Conservation (phyloP, 2,888 invertebrate species). For the Agrotis exclamationis region DNA sequence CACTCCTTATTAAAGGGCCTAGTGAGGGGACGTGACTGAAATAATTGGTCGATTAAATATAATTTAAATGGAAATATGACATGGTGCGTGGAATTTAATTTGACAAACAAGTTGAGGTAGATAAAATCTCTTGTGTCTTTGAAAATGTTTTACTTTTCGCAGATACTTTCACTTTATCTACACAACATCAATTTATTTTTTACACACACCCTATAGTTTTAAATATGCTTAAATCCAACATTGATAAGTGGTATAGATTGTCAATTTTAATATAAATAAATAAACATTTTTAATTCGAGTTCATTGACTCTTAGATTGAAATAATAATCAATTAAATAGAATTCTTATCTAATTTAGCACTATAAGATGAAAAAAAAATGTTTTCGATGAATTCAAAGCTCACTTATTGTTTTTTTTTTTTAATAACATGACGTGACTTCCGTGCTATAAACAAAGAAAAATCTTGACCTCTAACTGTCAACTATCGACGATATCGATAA, state of each 20-base stretch:
- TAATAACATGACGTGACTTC: fast-evolving
- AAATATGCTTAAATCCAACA: neutral
- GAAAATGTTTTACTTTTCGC: neutral
- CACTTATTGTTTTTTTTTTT: no score
- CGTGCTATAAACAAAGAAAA: neutral
- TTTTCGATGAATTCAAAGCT: neutral
- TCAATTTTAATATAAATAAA: neutral
- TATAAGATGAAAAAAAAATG: no score
- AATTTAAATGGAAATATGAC: conserved; percentile 19
- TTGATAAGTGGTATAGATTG: neutral
- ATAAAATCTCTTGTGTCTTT: neutral
- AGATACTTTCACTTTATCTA: neutral
- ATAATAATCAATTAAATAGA: no score
- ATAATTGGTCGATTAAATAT: conserved; percentile 31
- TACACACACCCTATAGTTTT: neutral
- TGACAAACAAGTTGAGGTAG: neutral
- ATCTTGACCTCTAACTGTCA: conserved; percentile 2
- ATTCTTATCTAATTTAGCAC: no score
- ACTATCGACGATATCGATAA: conserved; percentile 40
- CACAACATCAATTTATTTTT: no score
- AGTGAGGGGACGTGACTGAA: conserved; percentile 55
- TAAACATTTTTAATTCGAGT: neutral
- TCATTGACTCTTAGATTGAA: no score
- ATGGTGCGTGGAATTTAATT: conserved; percentile 37
- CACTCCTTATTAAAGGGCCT: conserved; percentile 67